Percentiles rank a stretch among this genome's conserved stretches.
Evolutionary conservation across 2,888 invertebrate species (phyloP).

Genomic region (Drosophila rellima): DNA sequence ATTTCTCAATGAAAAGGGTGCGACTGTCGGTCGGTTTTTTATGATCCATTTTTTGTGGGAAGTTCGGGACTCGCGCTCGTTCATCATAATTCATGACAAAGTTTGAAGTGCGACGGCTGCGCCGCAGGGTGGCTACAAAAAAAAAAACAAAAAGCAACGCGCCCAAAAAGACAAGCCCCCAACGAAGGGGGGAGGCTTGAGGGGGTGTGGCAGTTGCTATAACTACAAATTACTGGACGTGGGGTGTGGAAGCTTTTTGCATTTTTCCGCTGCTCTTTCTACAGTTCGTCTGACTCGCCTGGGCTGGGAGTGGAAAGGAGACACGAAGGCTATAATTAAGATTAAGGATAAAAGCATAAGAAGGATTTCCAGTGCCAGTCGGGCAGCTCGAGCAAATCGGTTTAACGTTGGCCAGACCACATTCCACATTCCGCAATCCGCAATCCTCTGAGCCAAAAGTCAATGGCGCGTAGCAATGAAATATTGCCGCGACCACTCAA

Average conservation of each 20-base stretch:
- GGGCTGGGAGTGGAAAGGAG: constrained; percentile 16
- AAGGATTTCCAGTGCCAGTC: constrained; percentile 76
- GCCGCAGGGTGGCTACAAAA: constrained; percentile 50
- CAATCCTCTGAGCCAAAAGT: constrained; percentile 58
- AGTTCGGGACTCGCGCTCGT: constrained; percentile 58
- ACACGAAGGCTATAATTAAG: constrained; percentile 82
- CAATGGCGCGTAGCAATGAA: constrained; percentile 79
- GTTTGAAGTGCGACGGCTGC: constrained; percentile 78
- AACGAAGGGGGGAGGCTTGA: too few species aligned
- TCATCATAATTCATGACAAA: constrained; percentile 82
- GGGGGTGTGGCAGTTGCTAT: constrained; percentile 52
- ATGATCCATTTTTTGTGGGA: constrained; percentile 22
- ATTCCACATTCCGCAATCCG: constrained; percentile 38
- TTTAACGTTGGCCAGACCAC: constrained; percentile 65
- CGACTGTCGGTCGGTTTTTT: constrained; percentile 45
- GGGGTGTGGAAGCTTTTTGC: constrained; percentile 49
- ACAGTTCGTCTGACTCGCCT: constrained; percentile 49
- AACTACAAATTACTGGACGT: constrained; percentile 73
- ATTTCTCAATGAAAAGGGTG: constrained; percentile 74
- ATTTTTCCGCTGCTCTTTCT: constrained; percentile 36
- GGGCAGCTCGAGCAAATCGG: constrained; percentile 60
- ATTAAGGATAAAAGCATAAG: constrained; percentile 84
- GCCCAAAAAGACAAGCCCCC: constrained; percentile 45
- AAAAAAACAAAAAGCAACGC: constrained; percentile 15
- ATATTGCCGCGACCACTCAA: constrained; percentile 62